Percentiles rank a stretch among this genome's conserved stretches.
These are phyloP conservation scores for Poeciliopsis prolifica DNA, from an alignment of 2,113 vertebrate genomes.

Conservation along the genomic window DNA sequence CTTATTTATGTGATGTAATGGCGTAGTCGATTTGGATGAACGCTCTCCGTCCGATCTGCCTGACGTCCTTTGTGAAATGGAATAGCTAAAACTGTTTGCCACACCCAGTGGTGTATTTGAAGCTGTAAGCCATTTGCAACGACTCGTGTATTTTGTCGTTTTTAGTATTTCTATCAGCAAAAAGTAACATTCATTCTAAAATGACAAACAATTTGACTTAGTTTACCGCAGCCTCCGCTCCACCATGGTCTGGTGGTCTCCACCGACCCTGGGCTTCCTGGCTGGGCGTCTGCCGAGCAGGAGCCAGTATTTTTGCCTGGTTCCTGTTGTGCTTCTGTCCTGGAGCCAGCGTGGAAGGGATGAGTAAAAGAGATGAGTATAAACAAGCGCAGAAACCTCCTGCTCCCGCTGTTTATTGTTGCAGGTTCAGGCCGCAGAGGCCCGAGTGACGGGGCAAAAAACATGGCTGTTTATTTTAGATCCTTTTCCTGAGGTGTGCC, in stretches of 20 bases:
- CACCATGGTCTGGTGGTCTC: conserved; percentile 71
- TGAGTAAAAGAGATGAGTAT: conserved; percentile 76
- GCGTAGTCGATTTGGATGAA: too few relatives aligned
- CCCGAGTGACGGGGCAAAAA: conserved; percentile 49
- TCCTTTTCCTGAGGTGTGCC: conserved; percentile 69
- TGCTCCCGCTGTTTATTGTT: conserved; percentile 71
- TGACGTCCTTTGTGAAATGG: too few relatives aligned
- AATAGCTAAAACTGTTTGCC: too few relatives aligned
- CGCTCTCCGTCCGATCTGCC: too few relatives aligned
- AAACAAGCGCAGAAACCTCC: conserved; percentile 60
- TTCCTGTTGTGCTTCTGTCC: conserved; percentile 76
- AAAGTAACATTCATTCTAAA: too few relatives aligned
- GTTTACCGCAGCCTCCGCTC: conserved; percentile 53
- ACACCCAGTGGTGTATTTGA: too few relatives aligned
- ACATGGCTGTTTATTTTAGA: conserved; percentile 72
- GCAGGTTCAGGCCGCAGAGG: conserved; percentile 67
- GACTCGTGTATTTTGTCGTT: too few relatives aligned
- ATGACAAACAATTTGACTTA: neutral
- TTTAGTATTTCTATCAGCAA: too few relatives aligned
- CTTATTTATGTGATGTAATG: neutral
- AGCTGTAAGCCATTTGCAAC: too few relatives aligned
- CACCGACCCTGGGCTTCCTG: conserved; percentile 52
- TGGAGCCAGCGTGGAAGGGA: conserved; percentile 50
- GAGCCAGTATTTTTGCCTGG: neutral
- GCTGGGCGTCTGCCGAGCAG: conserved; percentile 56